These are phyloP conservation scores for Pedetes capensis DNA, from an alignment of 2,113 vertebrate species.

Conservation along the genomic window DNA sequence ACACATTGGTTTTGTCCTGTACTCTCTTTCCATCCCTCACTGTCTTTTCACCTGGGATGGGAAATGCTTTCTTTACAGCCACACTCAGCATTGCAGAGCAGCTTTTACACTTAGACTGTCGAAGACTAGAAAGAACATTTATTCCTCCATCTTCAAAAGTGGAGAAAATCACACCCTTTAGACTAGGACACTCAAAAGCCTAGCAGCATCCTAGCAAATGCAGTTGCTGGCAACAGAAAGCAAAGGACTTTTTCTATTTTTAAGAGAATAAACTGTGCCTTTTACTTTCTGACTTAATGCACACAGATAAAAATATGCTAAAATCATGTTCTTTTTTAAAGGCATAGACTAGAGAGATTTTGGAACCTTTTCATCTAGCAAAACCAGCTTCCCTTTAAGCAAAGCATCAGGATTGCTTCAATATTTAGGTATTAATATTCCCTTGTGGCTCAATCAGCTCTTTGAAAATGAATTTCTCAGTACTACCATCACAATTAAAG, in stretches of 20 bases:
- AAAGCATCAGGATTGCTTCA: slow-evolving; percentile 72
- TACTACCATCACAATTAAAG: slow-evolving; percentile 82
- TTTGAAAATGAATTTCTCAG: slow-evolving; percentile 80
- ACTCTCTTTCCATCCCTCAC: accelerated
- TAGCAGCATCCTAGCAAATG: neutral
- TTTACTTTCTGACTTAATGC: slow-evolving; percentile 56
- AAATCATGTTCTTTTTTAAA: slow-evolving; percentile 33
- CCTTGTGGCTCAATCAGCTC: slow-evolving; percentile 72
- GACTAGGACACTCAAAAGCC: neutral
- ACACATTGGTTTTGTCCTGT: neutral
- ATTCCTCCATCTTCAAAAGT: neutral
- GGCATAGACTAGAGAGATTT: slow-evolving; percentile 44
- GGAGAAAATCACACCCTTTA: slow-evolving; percentile 28
- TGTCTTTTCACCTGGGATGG: neutral
- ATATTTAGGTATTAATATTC: slow-evolving; percentile 81
- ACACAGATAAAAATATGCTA: slow-evolving; percentile 55
- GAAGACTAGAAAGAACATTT: neutral
- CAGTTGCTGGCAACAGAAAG: slow-evolving; percentile 1
- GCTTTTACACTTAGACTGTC: neutral
- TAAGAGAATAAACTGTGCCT: slow-evolving; percentile 48
- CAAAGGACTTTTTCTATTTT: neutral
- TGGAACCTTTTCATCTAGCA: slow-evolving; percentile 56
- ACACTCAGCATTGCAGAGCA: neutral
- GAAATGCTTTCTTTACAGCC: neutral
- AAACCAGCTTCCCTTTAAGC: slow-evolving; percentile 68